Evolutionary conservation across 2,113 vertebrate genomes (phyloP), one percentile per base, ranked within the genome.

Genomic region (Centrocercus urophasianus): DNA sequence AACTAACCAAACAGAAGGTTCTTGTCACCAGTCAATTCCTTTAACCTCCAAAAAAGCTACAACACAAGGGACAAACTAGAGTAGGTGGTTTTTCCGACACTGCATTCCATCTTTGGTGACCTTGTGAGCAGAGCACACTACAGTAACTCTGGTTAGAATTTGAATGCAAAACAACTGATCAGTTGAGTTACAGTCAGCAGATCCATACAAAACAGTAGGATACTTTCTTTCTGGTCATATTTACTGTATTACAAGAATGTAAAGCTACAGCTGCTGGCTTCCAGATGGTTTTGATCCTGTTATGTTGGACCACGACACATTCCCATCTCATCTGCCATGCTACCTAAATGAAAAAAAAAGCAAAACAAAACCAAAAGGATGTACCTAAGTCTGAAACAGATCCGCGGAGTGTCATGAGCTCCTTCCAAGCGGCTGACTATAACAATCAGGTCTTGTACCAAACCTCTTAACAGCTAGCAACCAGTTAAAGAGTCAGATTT

Each of bases 291-390:
- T 92, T 54, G 22, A 73, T 40, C 54, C n/a, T 50, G 13, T 7
- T 66, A 42, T 5, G 3, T 6, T 32, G 22, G 36, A 63, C 6
- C 2, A 2, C 13, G 45, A 83, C 2, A 1, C 15, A 8, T 71
- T 70, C 57, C 42, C 28, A 59, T 43, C 8, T 56, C 52, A 18
- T 71, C 50, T 93, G 54, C 45, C 56, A 66, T 0, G 0, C 32
- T 43, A 1, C 28, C 36, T 57, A 52, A 77, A 83, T 20, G n/a
- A 80, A 73, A 63, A 42, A 24, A 66, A 47, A 40, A 57, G 59
- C 27, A 57, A 50, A 24, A 66, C 15, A 42, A 59, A 84, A 5
- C 17, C 28, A 45, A 83, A 70, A 80, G 14, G 13, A 12, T 2
- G 2, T 13, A n/a, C 43, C 34, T 28, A 61, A 73, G 19, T 32